These are phyloP conservation scores for Stigmatopora argus DNA, from an alignment of 2,113 vertebrate genomes.

Conservation along the genomic window DNA sequence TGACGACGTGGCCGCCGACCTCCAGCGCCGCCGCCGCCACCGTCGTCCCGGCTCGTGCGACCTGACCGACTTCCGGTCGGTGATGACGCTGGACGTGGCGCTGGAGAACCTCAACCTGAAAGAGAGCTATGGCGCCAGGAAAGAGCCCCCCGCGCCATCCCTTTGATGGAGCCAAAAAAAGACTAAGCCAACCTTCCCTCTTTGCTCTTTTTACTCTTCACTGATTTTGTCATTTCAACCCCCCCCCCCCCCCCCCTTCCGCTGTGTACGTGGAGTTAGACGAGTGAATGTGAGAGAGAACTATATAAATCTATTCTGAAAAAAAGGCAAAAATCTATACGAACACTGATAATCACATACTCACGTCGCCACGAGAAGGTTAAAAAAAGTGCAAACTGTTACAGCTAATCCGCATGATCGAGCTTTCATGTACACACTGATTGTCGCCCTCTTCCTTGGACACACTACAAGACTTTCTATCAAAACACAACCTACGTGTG, in stretches of 20 bases:
- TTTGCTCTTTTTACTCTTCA: conserved; percentile 42
- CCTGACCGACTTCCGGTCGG: conserved; percentile 95
- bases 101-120: conserved; percentile 99
- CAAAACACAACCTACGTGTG: conserved; percentile 23
- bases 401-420: conserved; percentile 97
- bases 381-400: conserved; percentile 82
- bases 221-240: conserved; percentile 96
- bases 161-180: conserved; percentile 83
- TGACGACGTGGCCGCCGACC: conserved; percentile 75
- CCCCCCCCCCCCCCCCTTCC: conserved; percentile 87
- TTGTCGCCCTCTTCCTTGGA: conserved; percentile 10
- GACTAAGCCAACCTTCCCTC: conserved; percentile 43
- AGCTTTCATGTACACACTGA: conserved; percentile 70
- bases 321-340: conserved; percentile 57
- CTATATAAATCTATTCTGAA: conserved; percentile 79
- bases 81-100: conserved; percentile 99
- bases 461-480: conserved; percentile 52
- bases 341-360: conserved; percentile 89
- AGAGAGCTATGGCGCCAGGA: conserved; percentile 81
- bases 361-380: conserved; percentile 90
- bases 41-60: conserved; percentile 71
- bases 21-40: conserved; percentile 83
- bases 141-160: conserved; percentile 91
- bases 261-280: conserved; percentile 93
- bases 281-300: conserved; percentile 75